phyloP scores from a whole-genome alignment of 2,113 vertebrate genomes.

The Ophiodon elongatus region DNA sequence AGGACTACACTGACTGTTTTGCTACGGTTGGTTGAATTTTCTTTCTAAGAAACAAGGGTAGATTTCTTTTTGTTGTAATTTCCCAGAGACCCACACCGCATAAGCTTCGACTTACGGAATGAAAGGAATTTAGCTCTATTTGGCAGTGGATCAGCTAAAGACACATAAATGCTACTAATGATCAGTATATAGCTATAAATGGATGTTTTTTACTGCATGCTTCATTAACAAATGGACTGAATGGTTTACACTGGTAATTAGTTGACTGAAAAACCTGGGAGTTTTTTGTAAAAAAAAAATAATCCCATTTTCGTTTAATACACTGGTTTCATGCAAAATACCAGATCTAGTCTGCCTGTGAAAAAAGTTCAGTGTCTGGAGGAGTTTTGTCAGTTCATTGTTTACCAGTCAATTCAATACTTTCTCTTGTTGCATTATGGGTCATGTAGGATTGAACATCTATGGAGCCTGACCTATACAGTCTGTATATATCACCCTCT shows the following conservation, averaged over 20 bases:
- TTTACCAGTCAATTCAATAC: background rate
- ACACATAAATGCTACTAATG: slow-evolving; percentile 5
- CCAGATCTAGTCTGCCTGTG: too few relatives aligned
- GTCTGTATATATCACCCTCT: background rate
- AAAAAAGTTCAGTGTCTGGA: background rate
- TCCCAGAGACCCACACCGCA: background rate
- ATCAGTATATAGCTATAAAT: slow-evolving; percentile 7
- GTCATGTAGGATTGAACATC: background rate
- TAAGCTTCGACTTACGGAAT: slow-evolving; percentile 15
- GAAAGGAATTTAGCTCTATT: slow-evolving; percentile 19
- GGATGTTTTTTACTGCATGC: background rate
- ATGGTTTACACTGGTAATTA: background rate
- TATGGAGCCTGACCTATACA: background rate
- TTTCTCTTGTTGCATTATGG: background rate
- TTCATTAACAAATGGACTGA: background rate
- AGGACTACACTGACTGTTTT: background rate
- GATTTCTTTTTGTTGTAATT: slow-evolving; percentile 37
- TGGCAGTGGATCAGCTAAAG: slow-evolving; percentile 18
- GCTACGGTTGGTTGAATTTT: background rate
- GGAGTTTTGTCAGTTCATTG: background rate
- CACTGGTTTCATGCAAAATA: too few relatives aligned
- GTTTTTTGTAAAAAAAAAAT: background rate
- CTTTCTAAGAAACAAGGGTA: background rate
- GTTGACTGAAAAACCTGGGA: background rate
- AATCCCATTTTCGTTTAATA: background rate